Evolutionary conservation across 2,888 invertebrate species (phyloP).

Genomic region (Mimachlamys varia): DNA sequence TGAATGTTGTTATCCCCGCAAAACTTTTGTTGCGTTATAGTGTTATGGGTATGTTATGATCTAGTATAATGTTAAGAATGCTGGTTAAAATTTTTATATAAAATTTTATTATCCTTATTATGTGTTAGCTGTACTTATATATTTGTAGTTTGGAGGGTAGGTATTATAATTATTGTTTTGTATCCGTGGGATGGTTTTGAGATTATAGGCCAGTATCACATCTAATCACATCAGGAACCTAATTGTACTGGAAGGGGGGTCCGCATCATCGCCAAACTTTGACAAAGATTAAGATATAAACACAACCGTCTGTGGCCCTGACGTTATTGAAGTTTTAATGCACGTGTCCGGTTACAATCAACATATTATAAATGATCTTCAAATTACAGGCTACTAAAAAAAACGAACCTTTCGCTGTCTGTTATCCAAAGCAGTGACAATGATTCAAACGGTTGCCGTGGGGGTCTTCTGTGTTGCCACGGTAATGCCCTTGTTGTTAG

Average conservation of each 20-base stretch:
- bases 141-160: background rate
- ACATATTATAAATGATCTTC: slow-evolving; percentile 20
- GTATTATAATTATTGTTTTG: background rate
- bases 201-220: background rate
- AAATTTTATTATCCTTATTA: background rate
- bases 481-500: slow-evolving; percentile 1
- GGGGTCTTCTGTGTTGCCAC: background rate
- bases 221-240: background rate
- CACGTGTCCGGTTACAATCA: slow-evolving; percentile 19
- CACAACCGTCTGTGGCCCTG: background rate
- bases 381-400: slow-evolving; percentile 18
- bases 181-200: background rate
- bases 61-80: background rate
- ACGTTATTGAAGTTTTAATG: slow-evolving; percentile 31
- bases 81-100: background rate
- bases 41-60: background rate
- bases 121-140: background rate
- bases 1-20: background rate
- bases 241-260: background rate
- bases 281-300: background rate
- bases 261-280: background rate
- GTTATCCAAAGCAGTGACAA: background rate
- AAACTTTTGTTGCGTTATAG: too few species aligned
- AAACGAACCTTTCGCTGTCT: background rate
- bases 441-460: background rate